Conservation (phyloP, 2,888 invertebrate genomes). For the Callyntrura sp. region DNA sequence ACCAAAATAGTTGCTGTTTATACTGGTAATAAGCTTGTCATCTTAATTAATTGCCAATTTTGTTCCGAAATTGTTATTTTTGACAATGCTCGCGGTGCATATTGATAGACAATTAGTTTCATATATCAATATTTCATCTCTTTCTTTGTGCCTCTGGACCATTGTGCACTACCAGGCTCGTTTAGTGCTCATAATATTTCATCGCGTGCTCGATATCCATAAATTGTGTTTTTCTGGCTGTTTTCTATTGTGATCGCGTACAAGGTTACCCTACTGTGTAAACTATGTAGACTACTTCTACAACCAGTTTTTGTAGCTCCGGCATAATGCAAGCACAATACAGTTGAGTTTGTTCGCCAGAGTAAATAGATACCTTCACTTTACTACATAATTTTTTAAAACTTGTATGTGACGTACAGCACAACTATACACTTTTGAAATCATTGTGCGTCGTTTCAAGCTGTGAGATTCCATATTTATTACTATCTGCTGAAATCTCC, state of each 20-base stretch:
- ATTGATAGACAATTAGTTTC: background rate
- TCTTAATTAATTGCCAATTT: no score
- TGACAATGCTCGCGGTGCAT: background rate
- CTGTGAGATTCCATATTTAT: no score
- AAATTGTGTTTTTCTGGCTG: background rate
- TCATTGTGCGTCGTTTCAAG: background rate
- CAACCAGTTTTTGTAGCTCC: no score
- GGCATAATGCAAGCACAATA: background rate
- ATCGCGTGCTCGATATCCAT: background rate
- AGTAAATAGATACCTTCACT: no score
- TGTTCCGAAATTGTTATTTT: no score
- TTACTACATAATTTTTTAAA: background rate
- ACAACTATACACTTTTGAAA: background rate
- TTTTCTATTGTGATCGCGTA: background rate
- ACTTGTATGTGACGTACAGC: background rate
- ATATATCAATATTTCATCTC: background rate
- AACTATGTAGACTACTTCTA: no score
- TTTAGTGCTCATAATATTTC: background rate
- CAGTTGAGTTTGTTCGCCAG: background rate
- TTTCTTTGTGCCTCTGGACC: background rate
- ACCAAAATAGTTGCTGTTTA: no score
- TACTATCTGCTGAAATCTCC: background rate
- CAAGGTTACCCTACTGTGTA: no score
- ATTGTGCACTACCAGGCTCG: background rate
- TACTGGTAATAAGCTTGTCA: no score